Evolutionary conservation across 2,797 vertebrate species (phyloP).

Genomic region (Acipenser oxyrinchus): DNA sequence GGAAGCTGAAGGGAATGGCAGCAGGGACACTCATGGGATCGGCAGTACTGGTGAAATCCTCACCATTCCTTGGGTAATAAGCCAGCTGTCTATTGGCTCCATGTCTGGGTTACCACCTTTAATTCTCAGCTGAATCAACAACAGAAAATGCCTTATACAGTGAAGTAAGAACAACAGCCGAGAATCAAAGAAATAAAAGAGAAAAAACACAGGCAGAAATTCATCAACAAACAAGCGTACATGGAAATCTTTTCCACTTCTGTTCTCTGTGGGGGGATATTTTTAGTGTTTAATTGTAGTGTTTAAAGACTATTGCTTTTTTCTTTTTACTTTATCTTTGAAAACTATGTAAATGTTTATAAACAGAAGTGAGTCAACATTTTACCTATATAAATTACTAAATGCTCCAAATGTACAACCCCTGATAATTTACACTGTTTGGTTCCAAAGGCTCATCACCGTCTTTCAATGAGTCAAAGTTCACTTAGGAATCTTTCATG

Average conservation of each 20-base stretch:
- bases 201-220: constrained; percentile 1
- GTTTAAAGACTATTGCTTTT: neutral
- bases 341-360: neutral
- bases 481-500: too few relatives aligned
- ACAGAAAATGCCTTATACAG: constrained; percentile 80
- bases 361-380: neutral
- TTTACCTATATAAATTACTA: neutral
- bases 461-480: too few relatives aligned
- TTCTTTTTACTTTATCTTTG: neutral
- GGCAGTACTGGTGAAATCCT: constrained; percentile 66
- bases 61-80: constrained; percentile 99
- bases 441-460: too few relatives aligned
- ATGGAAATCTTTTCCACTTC: neutral
- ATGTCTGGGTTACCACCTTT: constrained; percentile 85
- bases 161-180: constrained; percentile 17
- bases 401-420: neutral
- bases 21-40: constrained; percentile 25
- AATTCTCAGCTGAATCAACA: constrained; percentile 89
- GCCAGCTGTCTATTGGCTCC: constrained; percentile 99
- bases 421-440: too few relatives aligned
- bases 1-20: constrained; percentile 21
- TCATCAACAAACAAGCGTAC: constrained; percentile 2
- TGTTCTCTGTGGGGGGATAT: neutral
- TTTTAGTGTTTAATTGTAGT: too few relatives aligned
- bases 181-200: constrained; percentile 31